Evolutionary conservation across 2,888 invertebrate species (phyloP).

Genomic region (Tethea ocularis): DNA sequence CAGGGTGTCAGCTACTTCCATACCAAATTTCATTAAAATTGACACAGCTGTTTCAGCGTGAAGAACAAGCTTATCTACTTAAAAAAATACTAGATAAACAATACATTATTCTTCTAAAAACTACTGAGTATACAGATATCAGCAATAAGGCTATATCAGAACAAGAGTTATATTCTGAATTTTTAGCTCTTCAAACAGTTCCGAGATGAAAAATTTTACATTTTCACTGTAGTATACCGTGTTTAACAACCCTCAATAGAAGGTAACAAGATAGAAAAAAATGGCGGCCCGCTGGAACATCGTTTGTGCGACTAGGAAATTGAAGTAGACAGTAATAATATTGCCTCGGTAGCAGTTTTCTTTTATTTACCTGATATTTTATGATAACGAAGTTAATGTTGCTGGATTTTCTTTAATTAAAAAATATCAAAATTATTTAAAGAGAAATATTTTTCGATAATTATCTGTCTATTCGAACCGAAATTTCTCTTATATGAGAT

Average conservation of each 20-base stretch:
- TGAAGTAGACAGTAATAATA: slow-evolving; percentile 5
- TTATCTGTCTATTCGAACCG: too few relatives aligned
- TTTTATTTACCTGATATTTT: not conserved
- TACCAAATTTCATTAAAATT: too few relatives aligned
- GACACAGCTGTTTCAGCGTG: too few relatives aligned
- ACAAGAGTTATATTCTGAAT: not conserved
- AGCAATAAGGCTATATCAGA: not conserved
- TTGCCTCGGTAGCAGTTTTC: not conserved
- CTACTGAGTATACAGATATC: too few relatives aligned
- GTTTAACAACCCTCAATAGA: slow-evolving; percentile 2
- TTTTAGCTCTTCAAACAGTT: not conserved
- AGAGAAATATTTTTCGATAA: too few relatives aligned
- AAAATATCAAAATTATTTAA: too few relatives aligned
- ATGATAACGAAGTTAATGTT: not conserved
- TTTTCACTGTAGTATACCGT: not conserved
- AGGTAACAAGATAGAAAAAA: slow-evolving; percentile 3
- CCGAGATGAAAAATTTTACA: not conserved
- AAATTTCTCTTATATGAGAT: too few relatives aligned
- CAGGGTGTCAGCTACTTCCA: too few relatives aligned
- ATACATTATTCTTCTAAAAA: not conserved
- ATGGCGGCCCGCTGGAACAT: slow-evolving; percentile 4
- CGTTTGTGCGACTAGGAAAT: slow-evolving; percentile 4
- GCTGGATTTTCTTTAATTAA: not conserved
- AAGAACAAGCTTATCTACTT: too few relatives aligned
- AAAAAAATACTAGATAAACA: too few relatives aligned